Evolutionary conservation across 2,888 invertebrate genomes (phyloP).

Genomic region (Bellardia pandia): DNA sequence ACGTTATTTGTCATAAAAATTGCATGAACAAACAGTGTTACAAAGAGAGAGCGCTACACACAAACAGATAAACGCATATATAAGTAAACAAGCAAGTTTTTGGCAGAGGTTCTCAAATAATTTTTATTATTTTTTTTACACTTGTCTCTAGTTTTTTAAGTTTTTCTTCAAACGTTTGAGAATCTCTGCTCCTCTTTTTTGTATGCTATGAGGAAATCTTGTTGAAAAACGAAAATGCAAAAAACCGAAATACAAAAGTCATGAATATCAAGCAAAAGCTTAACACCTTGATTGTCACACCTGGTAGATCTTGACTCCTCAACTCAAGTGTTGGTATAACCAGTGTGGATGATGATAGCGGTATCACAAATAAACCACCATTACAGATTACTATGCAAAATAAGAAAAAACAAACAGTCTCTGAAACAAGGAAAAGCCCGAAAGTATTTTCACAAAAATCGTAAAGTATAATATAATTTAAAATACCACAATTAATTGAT

Average conservation of each 20-base stretch:
- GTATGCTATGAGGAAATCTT: constrained; percentile 15
- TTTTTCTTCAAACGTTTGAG: neutral
- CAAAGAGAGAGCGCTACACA: neutral
- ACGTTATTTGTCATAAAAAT: constrained; percentile 67
- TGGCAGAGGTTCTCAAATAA: constrained; percentile 17
- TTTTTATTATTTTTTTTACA: neutral
- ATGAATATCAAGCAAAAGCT: constrained; percentile 57
- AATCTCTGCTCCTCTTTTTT: constrained; percentile 8
- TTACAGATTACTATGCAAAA: constrained; percentile 21
- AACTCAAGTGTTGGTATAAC: neutral
- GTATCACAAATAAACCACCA: neutral
- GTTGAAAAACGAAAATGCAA: neutral
- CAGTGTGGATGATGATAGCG: neutral
- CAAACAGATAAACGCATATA: neutral
- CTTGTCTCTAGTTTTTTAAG: neutral
- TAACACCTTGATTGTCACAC: constrained; percentile 63
- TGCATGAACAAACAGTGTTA: constrained; percentile 3
- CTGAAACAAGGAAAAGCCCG: neutral
- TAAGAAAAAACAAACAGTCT: neutral
- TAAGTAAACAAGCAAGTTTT: neutral
- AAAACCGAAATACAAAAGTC: constrained; percentile 18
- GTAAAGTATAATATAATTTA: neutral
- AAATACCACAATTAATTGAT: constrained; percentile 33
- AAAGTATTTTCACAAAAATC: neutral
- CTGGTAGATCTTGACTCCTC: neutral